Evolutionary conservation across 2,797 vertebrate genomes (phyloP).

Genomic region (Cyprinella venusta): DNA sequence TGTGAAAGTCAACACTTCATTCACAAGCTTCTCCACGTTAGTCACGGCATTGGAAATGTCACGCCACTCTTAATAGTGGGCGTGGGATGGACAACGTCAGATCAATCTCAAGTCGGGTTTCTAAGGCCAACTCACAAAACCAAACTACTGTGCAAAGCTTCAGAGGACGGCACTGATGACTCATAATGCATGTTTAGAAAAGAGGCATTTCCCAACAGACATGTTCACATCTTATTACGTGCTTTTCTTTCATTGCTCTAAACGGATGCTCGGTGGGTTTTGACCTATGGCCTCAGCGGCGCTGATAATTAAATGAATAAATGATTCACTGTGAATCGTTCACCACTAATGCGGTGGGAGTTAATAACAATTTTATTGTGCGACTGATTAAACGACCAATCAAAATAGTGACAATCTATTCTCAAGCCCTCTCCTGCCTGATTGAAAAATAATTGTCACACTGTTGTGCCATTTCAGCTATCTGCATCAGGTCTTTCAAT

Average conservation of each 20-base stretch:
- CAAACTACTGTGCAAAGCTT: constrained; percentile 20
- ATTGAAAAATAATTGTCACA: constrained; percentile 38
- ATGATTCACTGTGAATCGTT: constrained; percentile 25
- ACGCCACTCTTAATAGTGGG: constrained; percentile 25
- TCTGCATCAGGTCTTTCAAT: constrained; percentile 1
- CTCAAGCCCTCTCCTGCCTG: constrained; percentile 1
- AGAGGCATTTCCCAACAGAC: background rate
- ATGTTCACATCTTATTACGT: background rate
- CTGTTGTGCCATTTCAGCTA: constrained; percentile 19
- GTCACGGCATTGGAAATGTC: constrained; percentile 42
- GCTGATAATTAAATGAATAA: constrained; percentile 42
- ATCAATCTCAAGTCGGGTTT: constrained; percentile 9
- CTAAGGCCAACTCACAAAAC: constrained; percentile 10
- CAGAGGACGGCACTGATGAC: background rate
- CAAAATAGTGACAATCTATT: constrained; percentile 33
- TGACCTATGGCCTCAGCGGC: background rate
- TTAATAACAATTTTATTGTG: constrained; percentile 28
- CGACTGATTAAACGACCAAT: constrained; percentile 38
- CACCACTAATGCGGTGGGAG: constrained; percentile 2
- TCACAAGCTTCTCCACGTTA: constrained; percentile 65
- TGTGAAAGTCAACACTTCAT: constrained; percentile 69
- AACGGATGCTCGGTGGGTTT: background rate
- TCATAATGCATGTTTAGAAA: constrained; percentile 4
- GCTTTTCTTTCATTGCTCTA: constrained; percentile 10
- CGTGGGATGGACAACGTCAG: constrained; percentile 31